Evolutionary conservation across 2,113 vertebrate species (phyloP), one percentile per base, ranked within the genome.

Genomic region (Pitta sordida): DNA sequence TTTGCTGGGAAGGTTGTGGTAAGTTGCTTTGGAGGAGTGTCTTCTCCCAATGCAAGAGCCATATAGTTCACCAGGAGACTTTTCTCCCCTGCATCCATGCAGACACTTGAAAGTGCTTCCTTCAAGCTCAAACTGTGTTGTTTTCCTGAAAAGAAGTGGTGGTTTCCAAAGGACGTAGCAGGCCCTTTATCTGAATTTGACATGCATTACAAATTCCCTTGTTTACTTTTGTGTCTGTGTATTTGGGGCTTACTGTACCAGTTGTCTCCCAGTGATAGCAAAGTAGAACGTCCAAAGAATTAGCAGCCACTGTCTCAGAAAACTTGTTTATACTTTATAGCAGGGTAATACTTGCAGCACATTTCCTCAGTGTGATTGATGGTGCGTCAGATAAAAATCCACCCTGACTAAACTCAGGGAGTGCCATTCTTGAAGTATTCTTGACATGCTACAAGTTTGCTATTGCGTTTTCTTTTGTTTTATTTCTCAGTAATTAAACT

Each of bases 211-310:
- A 32, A 48, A 74, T 84, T 73, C 30, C 15, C 13, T 18, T 51
- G 8, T 18, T 76, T 90, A 26, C 73, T 58, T 62, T 41, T 3
- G 4, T 55, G 18, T 39, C 18, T 39, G 3, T 65, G 10, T 49
- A 2, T 16, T n/a, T 51, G 20, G 36, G 17, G 20, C 65, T 64
- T 49, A 22, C 26, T 30, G 46, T 15, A 51, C 39, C 52, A 26
- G 17, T 29, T 67, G 14, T 59, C 56, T 63, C n/a, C 48, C 6
- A 29, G 19, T 0, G 0, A 49, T 4, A 82, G 39, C 10, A 34
- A 59, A 63, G 48, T 21, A 27, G 52, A 77, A 51, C 0, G 0
- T 19, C 8, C 27, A 22, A 30, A 32, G 30, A 60, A 21, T 32
- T 20, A 68, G 15, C 1, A 2, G 21, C 44, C 53, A 26, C 32